Conservation (phyloP, 1,140 invertebrate genomes). For the Archegozetes longisetosus region DNA sequence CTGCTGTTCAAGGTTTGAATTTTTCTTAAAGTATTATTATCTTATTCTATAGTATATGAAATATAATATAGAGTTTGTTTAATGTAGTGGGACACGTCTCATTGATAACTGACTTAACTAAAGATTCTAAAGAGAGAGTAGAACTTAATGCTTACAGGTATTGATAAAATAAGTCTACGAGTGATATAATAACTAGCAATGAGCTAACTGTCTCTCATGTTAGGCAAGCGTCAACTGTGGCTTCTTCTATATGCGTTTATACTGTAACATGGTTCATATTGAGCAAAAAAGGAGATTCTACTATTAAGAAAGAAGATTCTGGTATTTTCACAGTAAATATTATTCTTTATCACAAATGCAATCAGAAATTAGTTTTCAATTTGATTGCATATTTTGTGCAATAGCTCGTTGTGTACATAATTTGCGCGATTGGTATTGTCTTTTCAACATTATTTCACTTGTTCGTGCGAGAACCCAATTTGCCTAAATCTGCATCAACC, state of each 20-base stretch:
- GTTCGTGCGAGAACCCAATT: constrained; percentile 27
- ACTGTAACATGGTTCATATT: constrained; percentile 52
- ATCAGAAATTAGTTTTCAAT: no score
- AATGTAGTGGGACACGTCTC: constrained; percentile 88
- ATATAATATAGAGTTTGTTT: no score
- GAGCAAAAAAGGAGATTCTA: neutral
- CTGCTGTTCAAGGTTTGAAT: constrained; percentile 42
- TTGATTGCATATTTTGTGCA: no score
- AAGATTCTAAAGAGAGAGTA: constrained; percentile 47
- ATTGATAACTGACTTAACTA: constrained; percentile 55
- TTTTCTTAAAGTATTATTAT: no score
- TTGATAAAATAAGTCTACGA: constrained; percentile 32
- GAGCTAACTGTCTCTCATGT: neutral
- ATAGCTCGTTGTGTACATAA: constrained; percentile 52
- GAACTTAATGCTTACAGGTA: constrained; percentile 69
- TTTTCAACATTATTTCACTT: constrained; percentile 61
- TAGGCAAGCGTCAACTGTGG: constrained; percentile 39
- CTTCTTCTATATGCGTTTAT: constrained; percentile 57
- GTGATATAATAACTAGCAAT: neutral
- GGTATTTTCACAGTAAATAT: constrained; percentile 2
- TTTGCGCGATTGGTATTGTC: constrained; percentile 47
- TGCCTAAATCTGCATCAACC: neutral
- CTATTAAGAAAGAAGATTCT: neutral
- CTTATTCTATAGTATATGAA: no score
- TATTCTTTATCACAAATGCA: no score